A percentile compares a stretch with the other conserved stretches of the same genome.
Conservation (phyloP, 2,888 invertebrate genomes). For the Lepidocyrtoides sp. region DNA sequence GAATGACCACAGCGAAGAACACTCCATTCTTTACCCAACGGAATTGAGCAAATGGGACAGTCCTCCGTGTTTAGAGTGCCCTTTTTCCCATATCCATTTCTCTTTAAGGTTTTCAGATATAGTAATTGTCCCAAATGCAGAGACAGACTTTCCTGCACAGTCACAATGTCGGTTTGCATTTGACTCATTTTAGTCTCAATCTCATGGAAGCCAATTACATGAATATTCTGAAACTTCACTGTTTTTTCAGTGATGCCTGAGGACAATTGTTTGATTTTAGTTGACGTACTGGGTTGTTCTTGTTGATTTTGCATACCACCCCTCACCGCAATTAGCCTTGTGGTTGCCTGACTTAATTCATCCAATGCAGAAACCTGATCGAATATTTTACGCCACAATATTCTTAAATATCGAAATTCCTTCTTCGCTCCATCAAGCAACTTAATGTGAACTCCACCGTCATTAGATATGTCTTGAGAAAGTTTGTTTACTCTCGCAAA, state of each 20-base stretch:
- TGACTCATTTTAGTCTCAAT: conserved; percentile 81
- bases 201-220: conserved; percentile 84
- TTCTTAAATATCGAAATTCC: conserved; percentile 88
- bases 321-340: conserved; percentile 76
- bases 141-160: conserved; percentile 75
- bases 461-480: conserved; percentile 86
- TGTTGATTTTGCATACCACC: background rate
- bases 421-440: conserved; percentile 89
- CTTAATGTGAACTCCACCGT: conserved; percentile 88
- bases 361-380: conserved; percentile 89
- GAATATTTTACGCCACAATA: conserved; percentile 87
- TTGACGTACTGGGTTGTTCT: conserved; percentile 22
- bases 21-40: conserved; percentile 90
- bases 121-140: conserved; percentile 89
- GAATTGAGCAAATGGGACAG: conserved; percentile 91
- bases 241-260: conserved; percentile 76
- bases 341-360: conserved; percentile 88
- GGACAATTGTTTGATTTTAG: conserved; percentile 73
- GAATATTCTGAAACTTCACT: conserved; percentile 81
- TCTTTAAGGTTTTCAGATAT: conserved; percentile 90
- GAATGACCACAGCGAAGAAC: conserved; percentile 92
- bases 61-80: conserved; percentile 88
- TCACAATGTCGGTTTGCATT: conserved; percentile 86
- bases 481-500: conserved; percentile 87
- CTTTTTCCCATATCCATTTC: conserved; percentile 87